Evolutionary conservation across 2,888 invertebrate species (phyloP), one percentile per base, ranked within the genome.

Genomic region (Brenthis ino): DNA sequence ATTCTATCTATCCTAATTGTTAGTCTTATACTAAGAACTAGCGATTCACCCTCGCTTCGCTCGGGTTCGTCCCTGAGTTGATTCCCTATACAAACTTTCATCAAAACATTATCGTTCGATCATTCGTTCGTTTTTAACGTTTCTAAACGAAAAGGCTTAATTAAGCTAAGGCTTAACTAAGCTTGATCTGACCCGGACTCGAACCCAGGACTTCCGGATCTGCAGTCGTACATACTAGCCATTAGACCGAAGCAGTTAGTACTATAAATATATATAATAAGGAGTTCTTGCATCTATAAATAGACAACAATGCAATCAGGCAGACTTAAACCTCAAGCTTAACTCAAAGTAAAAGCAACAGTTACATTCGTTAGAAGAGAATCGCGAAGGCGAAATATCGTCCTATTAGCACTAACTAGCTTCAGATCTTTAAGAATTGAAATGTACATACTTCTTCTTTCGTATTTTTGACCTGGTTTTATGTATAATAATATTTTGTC

Each of bases 331-430:
- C 37, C 37, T 37, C 37, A 37, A 37, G 65, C 61, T 60, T 69
- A 61, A 57, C 48, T 51, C 55, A 55, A 61, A 56, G 16, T 33
- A 65, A 51, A 56, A 37, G 43, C 60, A 65, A 56, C 55, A 16
- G 54, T 58, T 56, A 61, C 47, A 43, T 60, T 56, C 48, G 55
- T 65, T 43, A 60, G 37, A 68, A 65, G 33, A 68, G 48, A 63
- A 67, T 57, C 48, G 43, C 28, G 48, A 60, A 8, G 47, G 24
- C 69, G 64, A 72, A 66, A 68, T 68, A 72, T 73, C 55, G 61
- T 68, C 57, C 72, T 70, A 67, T 72, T 72, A 68, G 64, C 50
- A 66, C 63, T 58, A 64, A 68, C 66, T 68, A 63, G 70, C 53
- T 67, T 54, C 61, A 61, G 37, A 28, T 61, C 50, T 61, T 51